A percentile compares a stretch with the other conserved stretches of the same genome.
Evolutionary conservation across 2,797 vertebrate species (phyloP).

Genomic region (Myripristis murdjan): DNA sequence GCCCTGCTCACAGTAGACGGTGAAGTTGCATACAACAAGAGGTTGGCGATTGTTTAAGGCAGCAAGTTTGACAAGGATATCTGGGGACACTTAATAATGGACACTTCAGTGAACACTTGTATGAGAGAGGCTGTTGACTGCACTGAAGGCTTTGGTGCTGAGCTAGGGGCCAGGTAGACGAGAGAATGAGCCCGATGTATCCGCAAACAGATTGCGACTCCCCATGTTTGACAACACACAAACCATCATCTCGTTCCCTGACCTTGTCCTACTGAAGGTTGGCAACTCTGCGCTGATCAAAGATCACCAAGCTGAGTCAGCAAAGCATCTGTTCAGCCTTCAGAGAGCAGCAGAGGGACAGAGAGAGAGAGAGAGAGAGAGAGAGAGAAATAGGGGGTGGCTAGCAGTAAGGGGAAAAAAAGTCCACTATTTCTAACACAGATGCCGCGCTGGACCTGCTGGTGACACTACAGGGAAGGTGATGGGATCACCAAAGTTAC

Average conservation of each 20-base stretch:
- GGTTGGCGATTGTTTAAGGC: conserved; percentile 60
- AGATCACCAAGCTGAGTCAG: conserved; percentile 71
- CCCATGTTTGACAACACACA: conserved; percentile 57
- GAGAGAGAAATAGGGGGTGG: too few species aligned
- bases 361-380: too few species aligned
- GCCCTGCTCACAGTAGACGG: conserved; percentile 36
- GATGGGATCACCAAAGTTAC: too few species aligned
- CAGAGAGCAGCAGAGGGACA: conserved; percentile 20
- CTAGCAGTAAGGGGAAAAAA: background rate
- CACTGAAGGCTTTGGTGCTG: conserved; percentile 46
- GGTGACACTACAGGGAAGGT: too few species aligned
- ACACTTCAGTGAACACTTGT: conserved; percentile 53
- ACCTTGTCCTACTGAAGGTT: conserved; percentile 75
- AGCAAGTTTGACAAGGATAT: conserved; percentile 60
- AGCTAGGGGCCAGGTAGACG: conserved; percentile 36
- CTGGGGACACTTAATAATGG: conserved; percentile 60
- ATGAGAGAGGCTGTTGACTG: conserved; percentile 55
- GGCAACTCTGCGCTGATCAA: conserved; percentile 69
- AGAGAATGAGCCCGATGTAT: conserved; percentile 36
- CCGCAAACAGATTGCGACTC: conserved; percentile 71
- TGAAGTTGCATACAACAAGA: conserved; percentile 66
- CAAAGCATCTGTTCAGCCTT: conserved; percentile 72
- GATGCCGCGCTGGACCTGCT: too few species aligned
- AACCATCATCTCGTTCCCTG: conserved; percentile 58
- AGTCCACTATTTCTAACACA: too few species aligned